Conservation (phyloP, 2,888 invertebrate species). For the Epinotia bilunana region DNA sequence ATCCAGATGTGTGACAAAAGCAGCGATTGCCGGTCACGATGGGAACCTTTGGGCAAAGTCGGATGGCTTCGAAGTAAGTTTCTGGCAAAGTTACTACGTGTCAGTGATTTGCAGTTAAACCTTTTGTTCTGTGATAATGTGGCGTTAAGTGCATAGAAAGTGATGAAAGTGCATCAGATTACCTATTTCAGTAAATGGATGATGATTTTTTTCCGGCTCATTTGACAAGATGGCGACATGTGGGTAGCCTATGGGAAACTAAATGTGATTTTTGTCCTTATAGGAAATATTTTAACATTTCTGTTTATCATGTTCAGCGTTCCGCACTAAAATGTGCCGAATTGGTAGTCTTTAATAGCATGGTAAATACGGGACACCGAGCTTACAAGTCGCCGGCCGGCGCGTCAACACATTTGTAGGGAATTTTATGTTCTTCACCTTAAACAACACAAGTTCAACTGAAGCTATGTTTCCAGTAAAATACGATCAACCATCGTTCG, state of each 20-base stretch:
- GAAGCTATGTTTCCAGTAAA: neutral
- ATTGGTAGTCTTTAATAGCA: neutral
- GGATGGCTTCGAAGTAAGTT: slow-evolving; percentile 96
- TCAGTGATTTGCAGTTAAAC: slow-evolving; percentile 60
- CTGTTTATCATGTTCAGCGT: neutral
- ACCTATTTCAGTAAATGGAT: slow-evolving; percentile 59
- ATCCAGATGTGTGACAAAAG: slow-evolving; percentile 97
- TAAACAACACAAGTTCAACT: neutral
- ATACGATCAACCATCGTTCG: neutral
- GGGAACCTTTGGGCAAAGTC: slow-evolving; percentile 98
- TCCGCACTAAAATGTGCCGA: neutral
- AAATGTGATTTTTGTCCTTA: slow-evolving; percentile 35
- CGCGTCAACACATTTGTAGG: slow-evolving; percentile 19
- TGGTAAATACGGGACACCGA: neutral
- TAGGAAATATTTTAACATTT: slow-evolving; percentile 11
- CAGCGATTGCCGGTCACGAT: slow-evolving; percentile 97
- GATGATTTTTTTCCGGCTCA: slow-evolving; percentile 77
- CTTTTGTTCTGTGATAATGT: slow-evolving; percentile 52
- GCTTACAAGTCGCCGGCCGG: slow-evolving; percentile 25
- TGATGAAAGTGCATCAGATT: slow-evolving; percentile 58
- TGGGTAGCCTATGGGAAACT: slow-evolving; percentile 61
- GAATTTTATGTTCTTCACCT: neutral
- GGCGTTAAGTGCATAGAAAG: slow-evolving; percentile 56
- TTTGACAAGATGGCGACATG: slow-evolving; percentile 85
- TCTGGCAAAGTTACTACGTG: slow-evolving; percentile 63